Evolutionary conservation across 2,888 invertebrate genomes (phyloP).

Genomic region (Allophyes oxyacanthae): DNA sequence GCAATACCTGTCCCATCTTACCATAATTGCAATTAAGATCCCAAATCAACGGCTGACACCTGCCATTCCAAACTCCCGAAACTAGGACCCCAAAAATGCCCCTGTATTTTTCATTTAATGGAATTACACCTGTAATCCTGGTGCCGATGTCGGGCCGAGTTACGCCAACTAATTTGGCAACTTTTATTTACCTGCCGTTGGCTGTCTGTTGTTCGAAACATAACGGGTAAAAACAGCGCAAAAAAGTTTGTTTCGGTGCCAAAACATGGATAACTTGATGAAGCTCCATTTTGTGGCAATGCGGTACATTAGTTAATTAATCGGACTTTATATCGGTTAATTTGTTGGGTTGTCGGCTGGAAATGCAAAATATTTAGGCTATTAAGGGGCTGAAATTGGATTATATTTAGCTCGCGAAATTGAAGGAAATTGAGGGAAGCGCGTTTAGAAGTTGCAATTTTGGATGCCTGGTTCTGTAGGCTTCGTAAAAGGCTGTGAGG

Average conservation of each 20-base stretch:
- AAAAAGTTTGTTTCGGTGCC: constrained; percentile 50
- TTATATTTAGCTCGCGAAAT: constrained; percentile 30
- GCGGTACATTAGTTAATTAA: constrained; percentile 53
- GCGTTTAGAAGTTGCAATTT: constrained; percentile 10
- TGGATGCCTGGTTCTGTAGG: background rate
- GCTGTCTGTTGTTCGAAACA: constrained; percentile 45
- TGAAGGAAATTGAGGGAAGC: constrained; percentile 31
- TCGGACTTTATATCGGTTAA: constrained; percentile 51
- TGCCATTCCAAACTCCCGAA: constrained; percentile 34
- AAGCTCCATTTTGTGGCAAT: constrained; percentile 47
- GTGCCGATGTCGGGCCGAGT: constrained; percentile 42
- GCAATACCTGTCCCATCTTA: constrained; percentile 25
- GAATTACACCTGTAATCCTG: constrained; percentile 56
- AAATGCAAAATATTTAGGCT: constrained; percentile 26
- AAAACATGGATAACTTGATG: constrained; percentile 57
- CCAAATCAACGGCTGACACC: constrained; percentile 43
- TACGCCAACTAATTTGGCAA: constrained; percentile 54
- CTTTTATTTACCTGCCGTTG: constrained; percentile 53
- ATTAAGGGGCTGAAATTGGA: constrained; percentile 27
- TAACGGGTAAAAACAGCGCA: constrained; percentile 50
- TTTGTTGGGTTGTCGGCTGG: constrained; percentile 28
- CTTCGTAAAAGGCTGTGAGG: too few species aligned
- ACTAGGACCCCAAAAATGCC: constrained; percentile 20
- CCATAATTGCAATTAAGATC: constrained; percentile 33
- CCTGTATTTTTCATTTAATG: constrained; percentile 48